These are phyloP conservation scores for Gallinago media DNA, from an alignment of 2,113 vertebrate genomes.

Conservation along the genomic window DNA sequence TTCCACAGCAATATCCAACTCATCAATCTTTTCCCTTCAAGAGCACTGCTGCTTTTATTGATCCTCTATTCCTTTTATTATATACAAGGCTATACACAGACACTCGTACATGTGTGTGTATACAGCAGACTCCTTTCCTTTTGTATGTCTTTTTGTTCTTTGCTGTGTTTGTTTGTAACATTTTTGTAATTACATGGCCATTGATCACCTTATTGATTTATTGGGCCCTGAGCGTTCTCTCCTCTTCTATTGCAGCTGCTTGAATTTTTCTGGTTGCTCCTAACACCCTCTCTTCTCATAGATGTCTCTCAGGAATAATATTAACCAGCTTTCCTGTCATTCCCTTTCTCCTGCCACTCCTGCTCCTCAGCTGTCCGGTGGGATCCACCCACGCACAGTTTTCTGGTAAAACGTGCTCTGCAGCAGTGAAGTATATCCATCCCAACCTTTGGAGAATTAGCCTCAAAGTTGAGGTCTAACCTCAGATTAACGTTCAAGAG, in stretches of 20 bases:
- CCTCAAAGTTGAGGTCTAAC: background rate
- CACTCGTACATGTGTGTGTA: background rate
- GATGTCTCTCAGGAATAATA: background rate
- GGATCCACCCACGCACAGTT: background rate
- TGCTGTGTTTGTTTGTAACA: background rate
- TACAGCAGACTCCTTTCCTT: background rate
- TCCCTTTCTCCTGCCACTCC: background rate
- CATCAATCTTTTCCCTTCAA: conserved; percentile 49
- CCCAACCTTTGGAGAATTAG: background rate
- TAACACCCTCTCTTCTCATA: background rate
- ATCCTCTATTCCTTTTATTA: background rate
- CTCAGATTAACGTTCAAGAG: background rate
- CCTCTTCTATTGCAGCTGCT: background rate
- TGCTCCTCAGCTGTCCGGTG: background rate
- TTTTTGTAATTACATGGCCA: background rate
- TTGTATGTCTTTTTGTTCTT: background rate
- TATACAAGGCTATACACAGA: background rate
- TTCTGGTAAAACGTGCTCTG: background rate
- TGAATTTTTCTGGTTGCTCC: background rate
- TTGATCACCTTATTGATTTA: conserved; percentile 13
- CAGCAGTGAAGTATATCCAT: background rate
- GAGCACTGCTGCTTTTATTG: background rate
- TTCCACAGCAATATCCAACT: conserved; percentile 34
- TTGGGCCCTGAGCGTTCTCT: background rate
- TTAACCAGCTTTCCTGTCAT: background rate